Percentiles rank a stretch among this genome's conserved stretches.
These are phyloP conservation scores for Bujurquina vittata DNA, from an alignment of 2,113 vertebrate species.

Conservation along the genomic window DNA sequence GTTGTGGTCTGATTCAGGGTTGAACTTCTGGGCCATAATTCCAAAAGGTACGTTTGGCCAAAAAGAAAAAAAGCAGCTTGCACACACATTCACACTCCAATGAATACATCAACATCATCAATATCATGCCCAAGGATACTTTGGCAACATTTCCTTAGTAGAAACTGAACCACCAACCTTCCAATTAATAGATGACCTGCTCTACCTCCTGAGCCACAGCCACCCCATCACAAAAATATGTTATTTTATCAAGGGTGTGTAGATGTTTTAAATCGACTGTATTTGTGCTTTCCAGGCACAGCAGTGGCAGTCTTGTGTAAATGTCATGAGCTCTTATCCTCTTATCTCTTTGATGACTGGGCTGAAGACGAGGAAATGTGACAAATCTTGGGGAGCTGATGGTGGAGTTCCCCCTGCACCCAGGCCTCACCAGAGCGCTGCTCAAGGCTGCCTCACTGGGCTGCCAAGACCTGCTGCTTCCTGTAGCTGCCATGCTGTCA, in stretches of 20 bases:
- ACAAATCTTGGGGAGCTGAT: conserved; percentile 90
- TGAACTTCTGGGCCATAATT: neutral
- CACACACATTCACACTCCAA: too few species aligned
- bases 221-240: neutral
- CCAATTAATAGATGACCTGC: too few species aligned
- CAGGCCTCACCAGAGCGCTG: conserved; percentile 88
- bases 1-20: neutral
- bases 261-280: neutral
- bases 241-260: neutral
- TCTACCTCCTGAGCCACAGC: too few species aligned
- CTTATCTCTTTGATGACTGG: conserved; percentile 8
- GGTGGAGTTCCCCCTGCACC: conserved; percentile 94
- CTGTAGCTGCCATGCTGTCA: conserved; percentile 95
- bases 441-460: conserved; percentile 89
- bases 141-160: too few species aligned
- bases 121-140: too few species aligned
- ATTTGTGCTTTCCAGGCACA: neutral
- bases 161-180: too few species aligned
- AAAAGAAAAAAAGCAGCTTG: neutral
- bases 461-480: conserved; percentile 90
- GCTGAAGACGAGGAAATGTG: conserved; percentile 88
- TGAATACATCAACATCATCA: too few species aligned
- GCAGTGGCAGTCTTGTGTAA: neutral
- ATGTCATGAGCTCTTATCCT: neutral
- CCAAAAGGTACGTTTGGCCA: neutral